These are phyloP conservation scores for Ctenopoma kingsleyae DNA, from an alignment of 2,797 vertebrate genomes.

Conservation along the genomic window DNA sequence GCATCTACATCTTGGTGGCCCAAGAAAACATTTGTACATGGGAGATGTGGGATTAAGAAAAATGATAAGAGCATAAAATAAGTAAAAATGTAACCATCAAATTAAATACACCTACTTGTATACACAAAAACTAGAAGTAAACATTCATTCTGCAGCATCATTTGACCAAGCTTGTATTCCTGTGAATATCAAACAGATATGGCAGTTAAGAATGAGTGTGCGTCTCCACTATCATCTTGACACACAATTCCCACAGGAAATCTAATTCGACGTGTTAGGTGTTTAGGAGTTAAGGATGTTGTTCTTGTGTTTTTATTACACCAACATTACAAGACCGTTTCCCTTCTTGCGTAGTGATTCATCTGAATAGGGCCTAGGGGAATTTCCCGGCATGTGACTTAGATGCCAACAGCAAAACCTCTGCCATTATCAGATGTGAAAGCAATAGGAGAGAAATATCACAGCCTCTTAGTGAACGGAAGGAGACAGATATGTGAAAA, in stretches of 20 bases:
- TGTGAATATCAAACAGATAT: conserved; percentile 4
- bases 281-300: conserved; percentile 20
- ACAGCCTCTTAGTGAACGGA: conserved; percentile 17
- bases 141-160: neutral
- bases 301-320: conserved; percentile 23
- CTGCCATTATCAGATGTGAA: conserved; percentile 53
- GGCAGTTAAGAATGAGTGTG: neutral
- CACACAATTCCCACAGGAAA: conserved; percentile 36
- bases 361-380: conserved; percentile 14
- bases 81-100: neutral
- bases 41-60: too few relatives aligned
- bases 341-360: conserved; percentile 25
- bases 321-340: conserved; percentile 10
- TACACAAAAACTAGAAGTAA: neutral
- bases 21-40: too few relatives aligned
- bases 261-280: neutral
- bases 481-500: conserved; percentile 16
- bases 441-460: conserved; percentile 33
- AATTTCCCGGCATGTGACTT: conserved; percentile 16
- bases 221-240: neutral
- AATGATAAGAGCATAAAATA: too few relatives aligned
- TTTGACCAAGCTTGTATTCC: conserved; percentile 6
- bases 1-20: too few relatives aligned
- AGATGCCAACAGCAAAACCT: conserved; percentile 49
- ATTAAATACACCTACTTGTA: neutral